Conservation (phyloP, 2,113 vertebrate species). For the Spea multiplicata region DNA sequence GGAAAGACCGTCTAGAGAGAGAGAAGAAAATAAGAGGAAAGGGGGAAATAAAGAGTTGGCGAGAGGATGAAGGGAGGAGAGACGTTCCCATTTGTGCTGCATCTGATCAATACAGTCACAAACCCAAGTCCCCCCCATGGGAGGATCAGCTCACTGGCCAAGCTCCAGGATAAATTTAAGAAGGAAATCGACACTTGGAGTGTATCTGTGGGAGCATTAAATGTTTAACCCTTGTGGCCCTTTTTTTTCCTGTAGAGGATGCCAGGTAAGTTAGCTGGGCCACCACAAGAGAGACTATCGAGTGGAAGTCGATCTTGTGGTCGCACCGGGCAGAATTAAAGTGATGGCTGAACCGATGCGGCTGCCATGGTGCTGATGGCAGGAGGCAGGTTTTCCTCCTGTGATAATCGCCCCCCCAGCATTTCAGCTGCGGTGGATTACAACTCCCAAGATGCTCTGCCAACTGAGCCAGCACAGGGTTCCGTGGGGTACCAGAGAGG, state of each 20-base stretch:
- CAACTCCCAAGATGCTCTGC: too few species aligned
- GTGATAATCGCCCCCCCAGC: too few species aligned
- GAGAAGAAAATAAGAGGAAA: slow-evolving; percentile 4
- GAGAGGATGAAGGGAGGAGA: neutral
- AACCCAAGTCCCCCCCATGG: neutral
- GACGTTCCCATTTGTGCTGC: neutral
- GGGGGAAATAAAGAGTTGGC: neutral
- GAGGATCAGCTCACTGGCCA: slow-evolving; percentile 28
- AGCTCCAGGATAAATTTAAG: slow-evolving; percentile 15
- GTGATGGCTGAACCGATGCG: too few species aligned
- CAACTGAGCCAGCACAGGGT: too few species aligned
- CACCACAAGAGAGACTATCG: slow-evolving; percentile 16
- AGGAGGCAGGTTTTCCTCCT: too few species aligned
- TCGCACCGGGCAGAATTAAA: neutral
- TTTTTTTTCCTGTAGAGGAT: neutral
- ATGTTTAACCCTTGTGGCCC: neutral
- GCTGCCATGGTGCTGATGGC: too few species aligned
- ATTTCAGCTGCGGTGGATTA: too few species aligned
- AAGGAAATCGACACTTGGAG: slow-evolving; percentile 8
- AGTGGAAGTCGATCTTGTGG: neutral
- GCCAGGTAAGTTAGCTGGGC: slow-evolving; percentile 4
- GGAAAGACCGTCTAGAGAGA: slow-evolving; percentile 12
- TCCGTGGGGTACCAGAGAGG: too few species aligned
- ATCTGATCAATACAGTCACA: slow-evolving; percentile 25
- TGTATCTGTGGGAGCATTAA: slow-evolving; percentile 6